phyloP scores from a whole-genome alignment of 2,888 invertebrate species.

The Netelia fuscicornis region DNA sequence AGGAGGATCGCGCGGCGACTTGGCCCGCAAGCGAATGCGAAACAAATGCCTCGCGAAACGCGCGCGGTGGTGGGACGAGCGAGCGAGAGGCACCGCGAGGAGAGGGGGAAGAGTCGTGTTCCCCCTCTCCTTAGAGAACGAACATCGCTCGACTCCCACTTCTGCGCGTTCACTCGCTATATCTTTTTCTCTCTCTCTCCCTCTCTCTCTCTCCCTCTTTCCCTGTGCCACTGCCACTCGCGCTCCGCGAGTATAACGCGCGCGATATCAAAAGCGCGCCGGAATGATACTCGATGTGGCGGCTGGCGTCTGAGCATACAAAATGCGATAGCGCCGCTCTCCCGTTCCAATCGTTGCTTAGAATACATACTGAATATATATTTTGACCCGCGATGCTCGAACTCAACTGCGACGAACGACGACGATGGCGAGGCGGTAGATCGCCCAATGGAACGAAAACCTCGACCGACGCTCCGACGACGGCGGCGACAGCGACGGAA shows the following conservation, averaged over 20 bases:
- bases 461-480: conserved; percentile 17
- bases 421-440: neutral
- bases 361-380: conserved; percentile 56
- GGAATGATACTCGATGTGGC: conserved; percentile 21
- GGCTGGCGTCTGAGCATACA: conserved; percentile 41
- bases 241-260: neutral
- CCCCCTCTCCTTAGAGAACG: neutral
- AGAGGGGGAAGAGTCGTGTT: neutral
- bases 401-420: neutral
- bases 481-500: conserved; percentile 27
- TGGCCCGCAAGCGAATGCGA: conserved; percentile 56
- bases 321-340: conserved; percentile 41
- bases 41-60: conserved; percentile 28
- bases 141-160: neutral
- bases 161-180: neutral
- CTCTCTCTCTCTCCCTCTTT: neutral
- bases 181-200: neutral
- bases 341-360: conserved; percentile 47
- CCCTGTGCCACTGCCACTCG: neutral
- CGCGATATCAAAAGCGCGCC: conserved; percentile 32
- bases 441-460: conserved; percentile 14
- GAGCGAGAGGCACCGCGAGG: neutral
- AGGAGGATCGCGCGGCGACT: conserved; percentile 36
- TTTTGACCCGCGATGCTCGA: conserved; percentile 50
- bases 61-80: neutral